phyloP scores from a whole-genome alignment of 2,113 vertebrate species.

The Rhinolophus sinicus region DNA sequence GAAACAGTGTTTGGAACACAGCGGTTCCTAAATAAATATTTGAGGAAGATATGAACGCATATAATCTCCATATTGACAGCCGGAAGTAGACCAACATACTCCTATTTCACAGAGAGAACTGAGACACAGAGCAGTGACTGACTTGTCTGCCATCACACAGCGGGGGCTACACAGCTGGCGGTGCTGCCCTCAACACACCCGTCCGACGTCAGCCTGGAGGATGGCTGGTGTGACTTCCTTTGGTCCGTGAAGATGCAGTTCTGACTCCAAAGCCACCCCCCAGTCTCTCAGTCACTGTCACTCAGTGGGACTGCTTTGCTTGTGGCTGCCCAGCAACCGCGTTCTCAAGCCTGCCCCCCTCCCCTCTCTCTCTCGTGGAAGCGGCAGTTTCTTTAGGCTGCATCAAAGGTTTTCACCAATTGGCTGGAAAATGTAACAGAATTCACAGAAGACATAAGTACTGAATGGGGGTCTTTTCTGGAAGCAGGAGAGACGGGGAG shows the following conservation, averaged over 20 bases:
- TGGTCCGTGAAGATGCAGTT: neutral
- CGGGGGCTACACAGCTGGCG: no score
- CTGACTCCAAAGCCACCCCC: neutral
- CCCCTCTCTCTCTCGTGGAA: neutral
- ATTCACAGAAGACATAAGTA: neutral
- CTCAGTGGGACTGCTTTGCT: neutral
- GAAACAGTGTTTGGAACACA: neutral
- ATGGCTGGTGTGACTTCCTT: neutral
- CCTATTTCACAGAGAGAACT: neutral
- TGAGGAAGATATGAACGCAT: neutral
- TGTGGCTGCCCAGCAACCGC: neutral
- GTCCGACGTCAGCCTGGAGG: no score
- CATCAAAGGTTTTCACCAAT: no score
- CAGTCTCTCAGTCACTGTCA: fast-evolving
- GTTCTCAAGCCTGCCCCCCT: neutral
- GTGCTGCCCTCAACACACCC: neutral
- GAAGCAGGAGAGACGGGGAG: neutral
- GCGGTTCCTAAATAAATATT: neutral
- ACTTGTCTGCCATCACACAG: neutral
- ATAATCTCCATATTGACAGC: no score
- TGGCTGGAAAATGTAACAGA: neutral
- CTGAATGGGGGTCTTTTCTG: neutral
- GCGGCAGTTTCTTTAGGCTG: neutral
- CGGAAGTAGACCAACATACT: neutral
- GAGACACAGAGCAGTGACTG: neutral